Percentiles rank a stretch among this genome's conserved stretches.
These are phyloP conservation scores for Gonatopus flavifemur DNA, from an alignment of 1,140 invertebrate species.

Conservation along the genomic window DNA sequence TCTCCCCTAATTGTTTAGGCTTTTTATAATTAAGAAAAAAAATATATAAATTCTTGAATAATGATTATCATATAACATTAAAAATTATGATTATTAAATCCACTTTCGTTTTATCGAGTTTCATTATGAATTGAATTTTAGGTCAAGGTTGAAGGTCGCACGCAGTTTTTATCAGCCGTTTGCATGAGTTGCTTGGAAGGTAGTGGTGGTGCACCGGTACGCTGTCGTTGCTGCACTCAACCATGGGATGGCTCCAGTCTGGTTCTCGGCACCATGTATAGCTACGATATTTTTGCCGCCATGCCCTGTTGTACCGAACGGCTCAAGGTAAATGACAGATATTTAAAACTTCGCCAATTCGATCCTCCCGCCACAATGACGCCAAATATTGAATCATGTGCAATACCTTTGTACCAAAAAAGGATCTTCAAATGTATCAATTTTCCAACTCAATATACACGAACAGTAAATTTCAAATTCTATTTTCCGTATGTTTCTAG, in stretches of 20 bases:
- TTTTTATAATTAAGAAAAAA: too few species aligned
- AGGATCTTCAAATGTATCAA: too few species aligned
- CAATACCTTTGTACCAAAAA: too few species aligned
- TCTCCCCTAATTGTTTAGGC: too few species aligned
- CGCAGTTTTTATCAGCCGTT: conserved; percentile 88
- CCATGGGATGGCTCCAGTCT: conserved; percentile 92
- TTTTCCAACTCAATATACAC: too few species aligned
- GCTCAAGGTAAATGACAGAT: conserved; percentile 84
- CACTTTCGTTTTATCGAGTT: not conserved
- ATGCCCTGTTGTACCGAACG: conserved; percentile 93
- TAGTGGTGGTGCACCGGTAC: conserved; percentile 67
- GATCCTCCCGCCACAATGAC: too few species aligned
- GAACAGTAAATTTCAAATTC: too few species aligned
- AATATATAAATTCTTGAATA: too few species aligned
- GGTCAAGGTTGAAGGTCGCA: conserved; percentile 85
- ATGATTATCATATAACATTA: not conserved
- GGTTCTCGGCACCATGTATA: conserved; percentile 95
- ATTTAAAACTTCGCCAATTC: too few species aligned
- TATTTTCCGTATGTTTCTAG: too few species aligned
- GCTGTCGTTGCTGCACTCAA: conserved; percentile 74
- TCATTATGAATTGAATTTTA: conserved; percentile 52
- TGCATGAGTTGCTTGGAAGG: conserved; percentile 91
- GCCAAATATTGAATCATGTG: too few species aligned
- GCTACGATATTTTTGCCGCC: conserved; percentile 96
- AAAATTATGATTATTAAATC: not conserved